phyloP scores from a whole-genome alignment of 2,888 invertebrate species.

The Limnephilus rhombicus region DNA sequence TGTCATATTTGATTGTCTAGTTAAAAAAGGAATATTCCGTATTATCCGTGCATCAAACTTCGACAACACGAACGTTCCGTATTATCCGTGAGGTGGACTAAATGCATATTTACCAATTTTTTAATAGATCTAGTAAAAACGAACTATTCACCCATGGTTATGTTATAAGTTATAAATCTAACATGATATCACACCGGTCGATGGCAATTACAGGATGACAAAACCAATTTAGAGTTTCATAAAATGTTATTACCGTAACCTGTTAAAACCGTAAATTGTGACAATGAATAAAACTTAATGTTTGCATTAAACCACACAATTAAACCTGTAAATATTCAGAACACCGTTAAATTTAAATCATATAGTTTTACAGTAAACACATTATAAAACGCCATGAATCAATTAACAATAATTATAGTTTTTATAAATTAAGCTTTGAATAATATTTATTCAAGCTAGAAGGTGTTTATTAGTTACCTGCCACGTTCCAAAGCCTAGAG shows the following conservation, averaged over 20 bases:
- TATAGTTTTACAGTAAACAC: not conserved
- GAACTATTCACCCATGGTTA: too few species aligned
- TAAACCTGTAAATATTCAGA: not conserved
- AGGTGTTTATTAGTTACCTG: constrained; percentile 77
- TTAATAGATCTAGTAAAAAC: too few species aligned
- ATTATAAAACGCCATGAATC: not conserved
- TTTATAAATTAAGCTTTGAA: not conserved
- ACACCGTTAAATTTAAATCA: not conserved
- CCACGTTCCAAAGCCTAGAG: constrained; percentile 89
- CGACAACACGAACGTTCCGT: too few species aligned
- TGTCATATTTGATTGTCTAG: too few species aligned
- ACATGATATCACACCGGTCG: too few species aligned
- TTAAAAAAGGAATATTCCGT: too few species aligned
- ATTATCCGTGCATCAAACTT: too few species aligned
- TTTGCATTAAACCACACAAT: not conserved
- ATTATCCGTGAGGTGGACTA: too few species aligned
- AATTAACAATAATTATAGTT: not conserved
- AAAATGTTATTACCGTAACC: not conserved
- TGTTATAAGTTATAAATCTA: too few species aligned
- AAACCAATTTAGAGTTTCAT: not conserved
- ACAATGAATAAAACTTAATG: not conserved
- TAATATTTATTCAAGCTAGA: not conserved
- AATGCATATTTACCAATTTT: too few species aligned
- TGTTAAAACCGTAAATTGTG: not conserved
- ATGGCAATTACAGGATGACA: not conserved